phyloP scores from a whole-genome alignment of 1,140 invertebrate genomes.

The Drosophila virilis region DNA sequence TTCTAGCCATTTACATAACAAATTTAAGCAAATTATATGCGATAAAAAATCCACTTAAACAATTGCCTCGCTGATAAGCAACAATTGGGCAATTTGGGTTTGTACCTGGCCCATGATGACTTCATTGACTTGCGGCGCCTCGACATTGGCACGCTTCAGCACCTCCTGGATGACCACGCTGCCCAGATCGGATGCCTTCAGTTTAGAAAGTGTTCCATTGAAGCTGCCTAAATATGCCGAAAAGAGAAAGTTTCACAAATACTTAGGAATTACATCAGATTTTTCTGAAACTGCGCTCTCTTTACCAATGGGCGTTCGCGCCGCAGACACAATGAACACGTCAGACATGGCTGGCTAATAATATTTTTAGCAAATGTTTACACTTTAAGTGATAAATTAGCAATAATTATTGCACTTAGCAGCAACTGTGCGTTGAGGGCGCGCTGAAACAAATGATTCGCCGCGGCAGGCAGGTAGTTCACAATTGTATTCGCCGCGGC shows the following conservation, averaged over 20 bases:
- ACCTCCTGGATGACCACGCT: constrained; percentile 90
- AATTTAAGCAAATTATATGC: constrained; percentile 32
- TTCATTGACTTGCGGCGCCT: constrained; percentile 89
- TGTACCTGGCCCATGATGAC: constrained; percentile 94
- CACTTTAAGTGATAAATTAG: constrained; percentile 22
- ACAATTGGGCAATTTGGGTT: constrained; percentile 2
- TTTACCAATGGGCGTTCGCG: constrained; percentile 84
- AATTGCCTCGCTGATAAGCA: background rate
- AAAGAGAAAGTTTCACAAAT: constrained; percentile 68
- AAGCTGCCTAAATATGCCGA: constrained; percentile 86
- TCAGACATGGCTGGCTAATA: constrained; percentile 54
- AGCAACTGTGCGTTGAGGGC: background rate
- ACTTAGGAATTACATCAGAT: constrained; percentile 35
- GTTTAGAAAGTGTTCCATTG: constrained; percentile 88
- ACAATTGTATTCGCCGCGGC: constrained; percentile 26
- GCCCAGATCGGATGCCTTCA: constrained; percentile 91
- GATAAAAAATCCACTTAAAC: constrained; percentile 2
- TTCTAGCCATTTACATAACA: constrained; percentile 53
- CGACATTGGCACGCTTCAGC: constrained; percentile 87
- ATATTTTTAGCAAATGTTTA: constrained; percentile 23
- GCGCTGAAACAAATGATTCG: constrained; percentile 37
- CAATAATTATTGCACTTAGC: constrained; percentile 9
- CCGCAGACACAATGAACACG: constrained; percentile 84
- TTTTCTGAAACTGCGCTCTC: background rate
- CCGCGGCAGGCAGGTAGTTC: background rate